A percentile compares a stretch with the other conserved stretches of the same genome.
Conservation (phyloP, 53 echinoderm and acorn worm species). For the Crossaster papposus region DNA sequence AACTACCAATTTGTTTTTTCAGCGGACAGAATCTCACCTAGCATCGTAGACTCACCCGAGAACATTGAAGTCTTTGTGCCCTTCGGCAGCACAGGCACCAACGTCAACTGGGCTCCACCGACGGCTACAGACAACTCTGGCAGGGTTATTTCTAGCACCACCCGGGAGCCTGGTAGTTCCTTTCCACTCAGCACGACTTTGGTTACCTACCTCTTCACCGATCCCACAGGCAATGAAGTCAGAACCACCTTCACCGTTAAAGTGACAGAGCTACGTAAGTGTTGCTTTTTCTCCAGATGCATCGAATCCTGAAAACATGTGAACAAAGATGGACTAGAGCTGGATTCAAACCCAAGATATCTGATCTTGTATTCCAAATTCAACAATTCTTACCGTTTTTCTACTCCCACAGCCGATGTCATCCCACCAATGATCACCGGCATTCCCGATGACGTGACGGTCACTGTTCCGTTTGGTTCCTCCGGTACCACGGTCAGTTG, state of each 20-base stretch:
- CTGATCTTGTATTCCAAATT: neutral
- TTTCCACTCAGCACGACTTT: conserved; percentile 43
- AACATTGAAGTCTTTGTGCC: conserved; percentile 58
- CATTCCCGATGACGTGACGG: conserved; percentile 46
- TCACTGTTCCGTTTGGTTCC: conserved; percentile 50
- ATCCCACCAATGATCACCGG: conserved; percentile 48
- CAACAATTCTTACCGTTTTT: neutral
- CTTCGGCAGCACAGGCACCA: conserved; percentile 49
- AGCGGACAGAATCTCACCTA: conserved; percentile 46
- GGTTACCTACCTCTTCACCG: conserved; percentile 45
- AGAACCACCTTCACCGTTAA: conserved; percentile 54
- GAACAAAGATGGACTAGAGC: neutral
- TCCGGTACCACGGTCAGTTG: conserved; percentile 57
- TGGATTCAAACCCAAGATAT: neutral
- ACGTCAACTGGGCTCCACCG: conserved; percentile 60
- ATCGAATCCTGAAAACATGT: too few relatives aligned
- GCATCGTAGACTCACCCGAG: conserved; percentile 37
- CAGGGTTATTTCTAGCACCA: conserved; percentile 14
- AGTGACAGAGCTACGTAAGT: conserved; percentile 43
- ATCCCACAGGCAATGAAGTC: conserved; percentile 43
- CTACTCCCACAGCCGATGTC: conserved; percentile 21
- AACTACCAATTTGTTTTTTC: neutral
- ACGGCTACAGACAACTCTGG: conserved; percentile 69
- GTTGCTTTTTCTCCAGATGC: neutral
- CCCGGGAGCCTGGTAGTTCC: conserved; percentile 38